A percentile compares a stretch with the other conserved stretches of the same genome.
Evolutionary conservation across 2,888 invertebrate genomes (phyloP).

Genomic region (Cordilura impudica): DNA sequence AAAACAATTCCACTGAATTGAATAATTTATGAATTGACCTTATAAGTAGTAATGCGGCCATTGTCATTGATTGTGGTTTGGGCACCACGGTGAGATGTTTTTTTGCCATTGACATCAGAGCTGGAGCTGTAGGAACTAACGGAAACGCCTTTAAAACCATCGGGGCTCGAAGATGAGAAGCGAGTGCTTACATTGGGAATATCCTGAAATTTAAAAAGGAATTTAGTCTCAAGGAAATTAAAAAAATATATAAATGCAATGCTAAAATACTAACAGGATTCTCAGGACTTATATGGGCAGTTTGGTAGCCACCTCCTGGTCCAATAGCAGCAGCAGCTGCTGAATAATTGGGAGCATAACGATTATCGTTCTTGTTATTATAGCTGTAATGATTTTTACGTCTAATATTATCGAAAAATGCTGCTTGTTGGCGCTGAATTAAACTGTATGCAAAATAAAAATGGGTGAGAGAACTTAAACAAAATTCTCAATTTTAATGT

Average conservation of each 20-base stretch:
- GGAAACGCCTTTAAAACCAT: constrained; percentile 80
- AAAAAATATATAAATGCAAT: too few relatives aligned
- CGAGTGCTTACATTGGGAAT: constrained; percentile 73
- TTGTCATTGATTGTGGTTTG: constrained; percentile 85
- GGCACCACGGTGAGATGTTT: constrained; percentile 80
- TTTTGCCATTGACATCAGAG: constrained; percentile 81
- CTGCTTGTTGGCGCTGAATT: constrained; percentile 69
- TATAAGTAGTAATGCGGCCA: constrained; percentile 83
- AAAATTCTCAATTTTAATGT: too few relatives aligned
- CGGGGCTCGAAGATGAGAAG: constrained; percentile 69
- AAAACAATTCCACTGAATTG: neutral
- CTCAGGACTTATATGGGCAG: constrained; percentile 81
- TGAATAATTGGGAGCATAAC: constrained; percentile 78
- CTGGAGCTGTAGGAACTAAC: constrained; percentile 83
- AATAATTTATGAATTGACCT: constrained; percentile 71
- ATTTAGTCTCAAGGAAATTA: too few relatives aligned
- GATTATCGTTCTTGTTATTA: constrained; percentile 60
- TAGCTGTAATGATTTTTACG: constrained; percentile 65
- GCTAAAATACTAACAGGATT: constrained; percentile 81
- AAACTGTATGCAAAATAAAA: neutral
- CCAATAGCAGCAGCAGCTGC: constrained; percentile 80
- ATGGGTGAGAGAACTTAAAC: too few relatives aligned
- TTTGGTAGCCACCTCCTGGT: constrained; percentile 80
- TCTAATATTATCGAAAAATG: constrained; percentile 67
- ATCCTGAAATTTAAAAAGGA: constrained; percentile 62